Conservation (phyloP, 2,113 vertebrate species). For the Vombatus ursinus region DNA sequence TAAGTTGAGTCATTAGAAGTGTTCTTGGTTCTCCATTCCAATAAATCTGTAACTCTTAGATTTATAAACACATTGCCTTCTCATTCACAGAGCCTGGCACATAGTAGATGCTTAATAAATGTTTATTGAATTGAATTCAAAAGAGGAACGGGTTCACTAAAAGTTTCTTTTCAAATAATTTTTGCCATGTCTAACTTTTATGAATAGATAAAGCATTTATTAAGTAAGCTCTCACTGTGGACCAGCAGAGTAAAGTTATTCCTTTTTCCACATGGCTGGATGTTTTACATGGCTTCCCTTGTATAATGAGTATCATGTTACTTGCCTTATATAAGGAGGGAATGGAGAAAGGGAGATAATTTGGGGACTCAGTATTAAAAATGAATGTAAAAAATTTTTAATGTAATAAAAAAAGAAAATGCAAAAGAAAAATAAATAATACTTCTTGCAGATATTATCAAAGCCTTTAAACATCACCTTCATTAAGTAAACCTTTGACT, state of each 20-base stretch:
- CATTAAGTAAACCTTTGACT: background rate
- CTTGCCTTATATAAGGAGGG: background rate
- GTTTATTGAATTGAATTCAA: background rate
- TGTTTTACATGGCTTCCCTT: too few relatives aligned
- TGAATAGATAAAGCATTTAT: background rate
- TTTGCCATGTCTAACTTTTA: background rate
- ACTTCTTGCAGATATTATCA: background rate
- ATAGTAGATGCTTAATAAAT: background rate
- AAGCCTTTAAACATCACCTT: background rate
- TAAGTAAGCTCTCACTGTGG: background rate
- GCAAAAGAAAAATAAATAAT: background rate
- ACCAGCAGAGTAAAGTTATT: background rate
- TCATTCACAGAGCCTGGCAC: background rate
- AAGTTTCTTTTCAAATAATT: background rate
- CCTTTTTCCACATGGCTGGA: background rate
- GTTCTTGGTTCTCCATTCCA: background rate
- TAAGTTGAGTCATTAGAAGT: too few relatives aligned
- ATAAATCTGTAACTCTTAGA: background rate
- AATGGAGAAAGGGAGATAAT: background rate
- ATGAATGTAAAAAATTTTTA: background rate
- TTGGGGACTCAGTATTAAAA: background rate
- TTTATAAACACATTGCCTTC: background rate
- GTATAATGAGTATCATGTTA: background rate
- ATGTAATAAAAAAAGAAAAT: too few relatives aligned
- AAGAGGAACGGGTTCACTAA: background rate